Evolutionary conservation across 2,113 vertebrate species (phyloP).

Genomic region (Craseonycteris thonglongyai): DNA sequence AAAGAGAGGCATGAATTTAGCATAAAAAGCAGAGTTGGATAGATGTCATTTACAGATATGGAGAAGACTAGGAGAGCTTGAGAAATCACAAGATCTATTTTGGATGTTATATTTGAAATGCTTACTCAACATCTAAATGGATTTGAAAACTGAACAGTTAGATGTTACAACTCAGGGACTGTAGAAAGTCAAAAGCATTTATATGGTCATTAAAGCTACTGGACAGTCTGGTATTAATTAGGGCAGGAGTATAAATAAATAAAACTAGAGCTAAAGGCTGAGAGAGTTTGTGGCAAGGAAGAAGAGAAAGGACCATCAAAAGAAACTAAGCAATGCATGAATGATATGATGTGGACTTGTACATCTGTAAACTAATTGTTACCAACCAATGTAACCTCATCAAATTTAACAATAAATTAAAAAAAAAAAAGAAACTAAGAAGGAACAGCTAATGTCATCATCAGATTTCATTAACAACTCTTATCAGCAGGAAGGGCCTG

Average conservation of each 20-base stretch:
- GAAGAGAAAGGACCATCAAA: neutral
- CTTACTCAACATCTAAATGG: neutral
- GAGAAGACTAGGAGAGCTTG: neutral
- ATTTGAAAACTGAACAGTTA: neutral
- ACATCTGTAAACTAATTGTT: no score
- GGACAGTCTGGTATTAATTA: neutral
- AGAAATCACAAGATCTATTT: neutral
- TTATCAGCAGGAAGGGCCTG: neutral
- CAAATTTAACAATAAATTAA: no score
- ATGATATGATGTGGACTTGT: no score
- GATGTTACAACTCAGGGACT: neutral
- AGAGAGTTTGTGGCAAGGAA: neutral
- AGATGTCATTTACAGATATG: neutral
- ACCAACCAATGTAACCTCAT: no score
- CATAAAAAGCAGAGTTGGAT: neutral
- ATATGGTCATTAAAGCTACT: neutral
- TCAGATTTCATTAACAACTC: neutral
- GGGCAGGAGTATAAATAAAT: neutral
- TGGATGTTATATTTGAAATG: neutral
- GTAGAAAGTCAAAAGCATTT: neutral
- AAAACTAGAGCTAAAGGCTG: neutral
- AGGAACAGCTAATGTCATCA: accelerated
- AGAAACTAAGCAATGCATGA: neutral
- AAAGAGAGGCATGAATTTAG: neutral
- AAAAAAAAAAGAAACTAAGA: neutral